Percentiles rank a stretch among this genome's conserved stretches.
Conservation (phyloP, 2,113 vertebrate genomes). For the Eulacestoma nigropectus region DNA sequence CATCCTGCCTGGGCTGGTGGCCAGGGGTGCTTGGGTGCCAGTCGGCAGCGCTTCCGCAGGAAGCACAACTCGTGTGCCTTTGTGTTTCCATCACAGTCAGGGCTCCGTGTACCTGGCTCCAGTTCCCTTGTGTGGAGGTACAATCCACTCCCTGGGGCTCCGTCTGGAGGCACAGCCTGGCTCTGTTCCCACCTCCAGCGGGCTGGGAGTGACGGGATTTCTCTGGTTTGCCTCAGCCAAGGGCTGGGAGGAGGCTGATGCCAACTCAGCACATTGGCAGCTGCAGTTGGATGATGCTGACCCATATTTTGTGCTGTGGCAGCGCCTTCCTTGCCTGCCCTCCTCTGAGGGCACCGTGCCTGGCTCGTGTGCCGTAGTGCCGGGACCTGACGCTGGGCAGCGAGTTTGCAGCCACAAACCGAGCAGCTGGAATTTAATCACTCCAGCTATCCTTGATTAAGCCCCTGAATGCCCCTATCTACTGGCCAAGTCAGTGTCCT, state of each 20-base stretch:
- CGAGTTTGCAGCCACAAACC: background rate
- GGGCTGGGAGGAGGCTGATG: background rate
- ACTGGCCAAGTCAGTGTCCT: conserved; percentile 3
- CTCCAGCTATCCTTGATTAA: conserved; percentile 59
- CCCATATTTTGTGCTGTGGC: background rate
- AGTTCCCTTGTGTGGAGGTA: background rate
- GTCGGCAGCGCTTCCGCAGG: background rate
- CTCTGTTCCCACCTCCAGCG: background rate
- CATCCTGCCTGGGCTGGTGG: background rate
- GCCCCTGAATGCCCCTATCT: background rate
- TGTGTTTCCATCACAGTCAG: background rate
- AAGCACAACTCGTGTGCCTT: background rate
- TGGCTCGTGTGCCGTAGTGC: rapidly evolving
- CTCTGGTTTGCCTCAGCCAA: background rate
- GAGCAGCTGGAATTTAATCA: conserved; percentile 57
- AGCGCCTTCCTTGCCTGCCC: background rate
- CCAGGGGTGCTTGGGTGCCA: background rate
- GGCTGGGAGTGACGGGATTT: background rate
- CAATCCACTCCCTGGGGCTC: background rate
- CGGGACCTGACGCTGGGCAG: background rate
- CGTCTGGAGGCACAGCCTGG: background rate
- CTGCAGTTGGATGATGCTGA: background rate
- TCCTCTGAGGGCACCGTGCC: background rate
- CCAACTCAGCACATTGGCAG: background rate
- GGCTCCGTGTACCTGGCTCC: background rate